Percentiles rank a stretch among this genome's conserved stretches.
Evolutionary conservation across 1,140 invertebrate genomes (phyloP).

Genomic region (Achroia grisella): DNA sequence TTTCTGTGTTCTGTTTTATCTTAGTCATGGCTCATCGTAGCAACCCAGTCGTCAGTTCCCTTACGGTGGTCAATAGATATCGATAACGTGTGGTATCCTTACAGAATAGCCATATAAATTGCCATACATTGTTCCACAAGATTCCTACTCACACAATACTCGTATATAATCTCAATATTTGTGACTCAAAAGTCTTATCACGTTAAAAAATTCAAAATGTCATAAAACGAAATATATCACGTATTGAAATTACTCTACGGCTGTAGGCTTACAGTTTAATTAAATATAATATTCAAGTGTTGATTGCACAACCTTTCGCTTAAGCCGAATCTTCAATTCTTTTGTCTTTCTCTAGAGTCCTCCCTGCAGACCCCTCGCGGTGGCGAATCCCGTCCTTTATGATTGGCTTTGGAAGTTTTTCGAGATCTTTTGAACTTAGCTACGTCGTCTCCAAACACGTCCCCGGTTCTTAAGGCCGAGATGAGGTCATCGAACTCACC

Average conservation of each 20-base stretch:
- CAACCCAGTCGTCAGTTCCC: neutral
- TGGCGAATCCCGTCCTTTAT: slow-evolving; percentile 74
- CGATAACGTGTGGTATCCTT: neutral
- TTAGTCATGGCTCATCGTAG: neutral
- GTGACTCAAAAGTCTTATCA: neutral
- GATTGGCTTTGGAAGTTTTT: slow-evolving; percentile 76
- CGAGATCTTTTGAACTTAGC: slow-evolving; percentile 91
- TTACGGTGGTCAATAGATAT: neutral
- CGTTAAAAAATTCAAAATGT: neutral
- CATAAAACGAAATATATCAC: neutral
- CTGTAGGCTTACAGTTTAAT: slow-evolving; percentile 7
- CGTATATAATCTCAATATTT: slow-evolving; percentile 3
- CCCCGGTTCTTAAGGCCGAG: slow-evolving; percentile 94
- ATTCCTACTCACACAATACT: neutral
- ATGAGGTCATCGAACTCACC: slow-evolving; percentile 98
- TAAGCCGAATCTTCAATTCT: slow-evolving; percentile 41
- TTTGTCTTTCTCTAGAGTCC: slow-evolving; percentile 80
- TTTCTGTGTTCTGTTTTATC: neutral
- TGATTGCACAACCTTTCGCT: slow-evolving; percentile 18
- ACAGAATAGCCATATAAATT: neutral
- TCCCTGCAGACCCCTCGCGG: slow-evolving; percentile 78
- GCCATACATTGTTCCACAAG: neutral
- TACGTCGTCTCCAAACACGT: slow-evolving; percentile 98
- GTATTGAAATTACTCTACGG: slow-evolving; percentile 3
- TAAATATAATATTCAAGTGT: slow-evolving; percentile 29